phyloP scores from a whole-genome alignment of 2,888 invertebrate species.

The Eristalis tenax region DNA sequence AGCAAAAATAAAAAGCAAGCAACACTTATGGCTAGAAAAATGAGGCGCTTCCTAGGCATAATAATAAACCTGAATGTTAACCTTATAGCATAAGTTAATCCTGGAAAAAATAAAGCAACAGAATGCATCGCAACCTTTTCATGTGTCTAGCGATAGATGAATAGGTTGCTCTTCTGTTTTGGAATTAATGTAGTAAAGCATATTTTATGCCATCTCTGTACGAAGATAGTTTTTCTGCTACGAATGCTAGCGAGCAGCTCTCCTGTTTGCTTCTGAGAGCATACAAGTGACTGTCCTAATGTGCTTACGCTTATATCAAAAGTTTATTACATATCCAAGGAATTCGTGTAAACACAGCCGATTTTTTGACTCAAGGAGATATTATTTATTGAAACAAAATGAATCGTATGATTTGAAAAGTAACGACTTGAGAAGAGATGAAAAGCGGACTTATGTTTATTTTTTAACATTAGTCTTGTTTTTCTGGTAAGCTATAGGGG shows the following conservation, averaged over 20 bases:
- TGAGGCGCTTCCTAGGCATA: constrained; percentile 46
- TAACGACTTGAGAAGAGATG: too few species aligned
- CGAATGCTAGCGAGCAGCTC: constrained; percentile 19
- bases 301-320: constrained; percentile 68
- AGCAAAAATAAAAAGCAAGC: constrained; percentile 56
- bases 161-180: constrained; percentile 78
- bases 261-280: constrained; percentile 43
- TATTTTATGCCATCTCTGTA: constrained; percentile 80
- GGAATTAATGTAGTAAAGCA: constrained; percentile 80
- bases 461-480: neutral
- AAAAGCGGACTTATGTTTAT: too few species aligned
- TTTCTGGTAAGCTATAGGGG: constrained; percentile 25
- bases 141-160: constrained; percentile 73
- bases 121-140: constrained; percentile 56
- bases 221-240: constrained; percentile 10
- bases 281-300: constrained; percentile 39
- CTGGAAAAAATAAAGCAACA: constrained; percentile 8
- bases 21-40: constrained; percentile 29
- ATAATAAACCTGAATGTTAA: constrained; percentile 11
- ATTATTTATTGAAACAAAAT: neutral
- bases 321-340: constrained; percentile 67
- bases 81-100: neutral
- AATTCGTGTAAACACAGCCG: constrained; percentile 63
- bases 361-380: constrained; percentile 37
- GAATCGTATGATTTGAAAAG: neutral